Evolutionary conservation across 37 sponge, comb jelly and placozoan species (phyloP), one percentile per base, ranked within the genome.

Genomic region (Tethya wilhelma): DNA sequence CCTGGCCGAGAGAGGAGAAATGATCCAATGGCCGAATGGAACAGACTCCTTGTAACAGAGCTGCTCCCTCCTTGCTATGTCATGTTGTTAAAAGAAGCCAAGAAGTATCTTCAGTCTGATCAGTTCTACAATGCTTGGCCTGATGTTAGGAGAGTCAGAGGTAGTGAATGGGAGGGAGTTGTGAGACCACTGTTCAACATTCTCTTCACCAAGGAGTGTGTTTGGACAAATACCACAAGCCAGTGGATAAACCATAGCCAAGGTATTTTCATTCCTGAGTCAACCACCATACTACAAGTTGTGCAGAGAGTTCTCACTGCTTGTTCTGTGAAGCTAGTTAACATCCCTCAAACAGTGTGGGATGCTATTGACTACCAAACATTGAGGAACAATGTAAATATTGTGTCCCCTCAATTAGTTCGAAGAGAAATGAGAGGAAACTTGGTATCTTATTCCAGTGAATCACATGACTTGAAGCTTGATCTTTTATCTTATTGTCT

Each of bases 11-110:
- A 86, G 45, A 79, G 90, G 40, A 39, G 43, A 39, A 77, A 86
- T 69, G 83, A 81, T 42, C 69, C 36, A 38, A 28, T 62, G 34
- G 87, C 87, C 23, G 28, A 90, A 0, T 90, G 87, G 91, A 90
- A 90, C 46, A 40, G 68, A 20, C 36, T 86, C 20, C 86, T 86
- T 20, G 83, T 86, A 6, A 59, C 26, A 12, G 30, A 87, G 28
- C 40, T 80, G 28, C 41, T 87, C 19, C 88, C 88, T 30, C 77
- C 78, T 9, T 89, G 84, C 29, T 89, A 83, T 72, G 74, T 62
- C 30, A 23, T 4, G 22, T 79, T 87, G 11, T 64, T 87, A 2
- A 25, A 65, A 17, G 73, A 79, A 49, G 64, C 69, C 44, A 71
- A 73, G 33, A 67, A 67, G 30, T 25, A 42, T 0, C 34, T 64